Evolutionary conservation across 2,797 vertebrate genomes (phyloP).

Genomic region (Loriculus beryllinus): DNA sequence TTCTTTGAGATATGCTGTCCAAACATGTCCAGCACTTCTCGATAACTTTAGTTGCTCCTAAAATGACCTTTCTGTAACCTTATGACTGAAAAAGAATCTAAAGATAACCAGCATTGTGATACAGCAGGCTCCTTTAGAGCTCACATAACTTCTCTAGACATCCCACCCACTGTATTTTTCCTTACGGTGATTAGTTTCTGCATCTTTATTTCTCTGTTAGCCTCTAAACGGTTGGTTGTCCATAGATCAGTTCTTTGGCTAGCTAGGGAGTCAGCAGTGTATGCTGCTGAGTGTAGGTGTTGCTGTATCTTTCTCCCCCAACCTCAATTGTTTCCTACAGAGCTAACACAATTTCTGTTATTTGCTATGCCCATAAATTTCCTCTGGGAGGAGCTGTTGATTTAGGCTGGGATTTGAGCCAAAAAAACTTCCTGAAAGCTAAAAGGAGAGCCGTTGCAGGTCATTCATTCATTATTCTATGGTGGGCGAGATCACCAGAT

Average conservation of each 20-base stretch:
- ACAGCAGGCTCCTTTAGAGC: background rate
- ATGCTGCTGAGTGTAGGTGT: constrained; percentile 76
- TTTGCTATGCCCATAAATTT: background rate
- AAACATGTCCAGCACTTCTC: background rate
- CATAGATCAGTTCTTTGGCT: background rate
- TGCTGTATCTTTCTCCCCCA: background rate
- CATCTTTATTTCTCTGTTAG: background rate
- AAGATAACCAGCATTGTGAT: background rate
- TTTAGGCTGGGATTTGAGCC: background rate
- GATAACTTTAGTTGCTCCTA: background rate
- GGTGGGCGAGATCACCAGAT: background rate
- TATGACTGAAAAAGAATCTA: background rate
- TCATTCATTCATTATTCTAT: background rate
- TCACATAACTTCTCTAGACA: background rate
- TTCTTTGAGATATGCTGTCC: background rate
- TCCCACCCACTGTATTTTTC: background rate
- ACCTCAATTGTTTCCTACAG: background rate
- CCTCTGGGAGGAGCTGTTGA: background rate
- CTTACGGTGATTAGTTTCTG: background rate
- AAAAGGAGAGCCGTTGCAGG: background rate
- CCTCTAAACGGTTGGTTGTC: background rate
- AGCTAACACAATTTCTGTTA: background rate
- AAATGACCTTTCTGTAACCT: background rate
- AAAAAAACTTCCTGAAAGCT: background rate
- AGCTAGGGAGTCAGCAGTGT: constrained; percentile 43